Conservation (phyloP, 2,113 vertebrate species). For the Pelvicachromis taeniatus region DNA sequence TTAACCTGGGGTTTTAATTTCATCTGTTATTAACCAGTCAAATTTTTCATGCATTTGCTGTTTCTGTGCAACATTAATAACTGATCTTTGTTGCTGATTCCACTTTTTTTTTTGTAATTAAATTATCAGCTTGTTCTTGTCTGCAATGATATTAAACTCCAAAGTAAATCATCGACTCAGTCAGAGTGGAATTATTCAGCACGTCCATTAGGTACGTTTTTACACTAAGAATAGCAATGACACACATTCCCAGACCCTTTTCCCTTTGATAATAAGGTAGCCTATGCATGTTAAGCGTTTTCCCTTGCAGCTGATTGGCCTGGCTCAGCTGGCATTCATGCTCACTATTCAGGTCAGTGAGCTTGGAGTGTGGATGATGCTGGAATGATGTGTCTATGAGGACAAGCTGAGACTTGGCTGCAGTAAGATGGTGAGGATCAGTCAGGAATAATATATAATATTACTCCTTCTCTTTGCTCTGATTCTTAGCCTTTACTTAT, state of each 20-base stretch:
- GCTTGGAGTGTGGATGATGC: slow-evolving; percentile 43
- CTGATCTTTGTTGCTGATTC: background rate
- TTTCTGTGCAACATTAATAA: background rate
- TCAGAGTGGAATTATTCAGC: slow-evolving; percentile 6
- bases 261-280: slow-evolving; percentile 47
- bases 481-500: background rate
- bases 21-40: background rate
- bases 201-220: background rate
- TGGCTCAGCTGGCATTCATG: slow-evolving; percentile 50
- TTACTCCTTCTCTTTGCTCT: background rate
- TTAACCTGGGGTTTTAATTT: background rate
- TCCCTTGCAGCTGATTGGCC: slow-evolving; percentile 55
- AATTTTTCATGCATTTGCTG: background rate
- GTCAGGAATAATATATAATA: background rate
- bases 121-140: background rate
- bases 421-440: slow-evolving; percentile 7
- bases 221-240: slow-evolving; percentile 54
- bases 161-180: slow-evolving; percentile 2
- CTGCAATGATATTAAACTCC: background rate
- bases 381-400: slow-evolving; percentile 12
- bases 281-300: slow-evolving; percentile 47
- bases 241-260: slow-evolving; percentile 53
- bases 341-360: slow-evolving; percentile 70
- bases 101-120: background rate
- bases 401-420: slow-evolving; percentile 12